These are phyloP conservation scores for Takifugu rubripes DNA, from an alignment of 2,797 vertebrate species.

Conservation along the genomic window DNA sequence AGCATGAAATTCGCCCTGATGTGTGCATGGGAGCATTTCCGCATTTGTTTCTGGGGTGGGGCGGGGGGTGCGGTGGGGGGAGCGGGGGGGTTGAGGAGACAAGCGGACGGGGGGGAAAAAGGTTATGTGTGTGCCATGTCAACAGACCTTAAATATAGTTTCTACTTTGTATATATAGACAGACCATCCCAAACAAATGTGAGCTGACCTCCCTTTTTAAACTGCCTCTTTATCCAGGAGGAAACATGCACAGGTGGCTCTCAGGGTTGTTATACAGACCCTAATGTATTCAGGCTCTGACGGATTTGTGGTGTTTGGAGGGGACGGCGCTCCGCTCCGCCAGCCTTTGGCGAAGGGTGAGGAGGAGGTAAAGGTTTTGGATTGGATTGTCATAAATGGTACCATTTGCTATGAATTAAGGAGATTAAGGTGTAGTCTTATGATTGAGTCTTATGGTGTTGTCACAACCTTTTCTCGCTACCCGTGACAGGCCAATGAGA, in stretches of 20 bases:
- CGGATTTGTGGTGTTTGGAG: constrained; percentile 15
- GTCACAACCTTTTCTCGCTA: no score
- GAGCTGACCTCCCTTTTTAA: constrained; percentile 15
- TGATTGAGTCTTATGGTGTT: no score
- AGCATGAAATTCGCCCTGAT: not conserved
- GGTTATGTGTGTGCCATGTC: constrained; percentile 37
- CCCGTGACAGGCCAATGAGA: no score
- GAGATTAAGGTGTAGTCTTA: no score
- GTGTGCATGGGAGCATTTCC: constrained; percentile 12
- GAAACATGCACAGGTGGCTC: constrained; percentile 22
- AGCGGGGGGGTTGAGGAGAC: constrained; percentile 13
- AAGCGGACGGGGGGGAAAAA: constrained; percentile 6
- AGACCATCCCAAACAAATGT: constrained; percentile 34
- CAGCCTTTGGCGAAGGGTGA: not conserved
- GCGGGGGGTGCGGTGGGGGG: constrained; percentile 5
- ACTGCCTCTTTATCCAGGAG: constrained; percentile 8
- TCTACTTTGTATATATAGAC: constrained; percentile 39
- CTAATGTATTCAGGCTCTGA: not conserved
- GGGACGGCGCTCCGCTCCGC: not conserved
- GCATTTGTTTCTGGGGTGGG: constrained; percentile 11
- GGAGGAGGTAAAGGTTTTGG: not conserved
- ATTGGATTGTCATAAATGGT: no score
- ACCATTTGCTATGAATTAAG: no score
- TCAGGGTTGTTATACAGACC: constrained; percentile 3
- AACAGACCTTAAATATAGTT: constrained; percentile 49